phyloP scores from a whole-genome alignment of 2,797 vertebrate species.

The Scarus forsteni region DNA sequence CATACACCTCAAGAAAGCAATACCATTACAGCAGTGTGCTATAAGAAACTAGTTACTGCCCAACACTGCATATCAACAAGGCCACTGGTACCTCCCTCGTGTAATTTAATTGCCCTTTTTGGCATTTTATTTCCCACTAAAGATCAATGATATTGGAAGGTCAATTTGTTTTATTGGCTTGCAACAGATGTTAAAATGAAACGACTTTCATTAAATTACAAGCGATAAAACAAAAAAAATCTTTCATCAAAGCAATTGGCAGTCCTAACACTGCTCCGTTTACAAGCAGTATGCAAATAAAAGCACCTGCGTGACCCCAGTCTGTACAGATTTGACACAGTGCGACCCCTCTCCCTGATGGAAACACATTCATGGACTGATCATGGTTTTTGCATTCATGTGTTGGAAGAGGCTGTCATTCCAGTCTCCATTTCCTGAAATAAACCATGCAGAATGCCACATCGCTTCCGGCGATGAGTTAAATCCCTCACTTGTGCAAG shows the following conservation, averaged over 20 bases:
- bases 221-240: background rate
- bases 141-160: background rate
- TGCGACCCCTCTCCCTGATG: background rate
- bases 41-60: too few species aligned
- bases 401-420: conserved; percentile 14
- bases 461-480: conserved; percentile 56
- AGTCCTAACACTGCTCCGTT: background rate
- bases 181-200: background rate
- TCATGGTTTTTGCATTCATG: background rate
- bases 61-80: too few species aligned
- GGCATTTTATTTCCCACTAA: background rate
- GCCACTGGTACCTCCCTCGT: too few species aligned
- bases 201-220: background rate
- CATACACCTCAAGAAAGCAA: too few species aligned
- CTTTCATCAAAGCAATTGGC: background rate
- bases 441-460: conserved; percentile 53
- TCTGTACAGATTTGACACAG: background rate
- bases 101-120: background rate
- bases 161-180: background rate
- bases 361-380: conserved; percentile 3
- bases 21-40: too few species aligned
- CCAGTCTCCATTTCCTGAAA: conserved; percentile 52
- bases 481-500: conserved; percentile 70
- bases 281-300: conserved; percentile 4
- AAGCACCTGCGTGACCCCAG: background rate